Percentiles rank a stretch among this genome's conserved stretches.
Evolutionary conservation across 2,888 invertebrate genomes (phyloP).

Genomic region (Ecliptopera silaceata): DNA sequence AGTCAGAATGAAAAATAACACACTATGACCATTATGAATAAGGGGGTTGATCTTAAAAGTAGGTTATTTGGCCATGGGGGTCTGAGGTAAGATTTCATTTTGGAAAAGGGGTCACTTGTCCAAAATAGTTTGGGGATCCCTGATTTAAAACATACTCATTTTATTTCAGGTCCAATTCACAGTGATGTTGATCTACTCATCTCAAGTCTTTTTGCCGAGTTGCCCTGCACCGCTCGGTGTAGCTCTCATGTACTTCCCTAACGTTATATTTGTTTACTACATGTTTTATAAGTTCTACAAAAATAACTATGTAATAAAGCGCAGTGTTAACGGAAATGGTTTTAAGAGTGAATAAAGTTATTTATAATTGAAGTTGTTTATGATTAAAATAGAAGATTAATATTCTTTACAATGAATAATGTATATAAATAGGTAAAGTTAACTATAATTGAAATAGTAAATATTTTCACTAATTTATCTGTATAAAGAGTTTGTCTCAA

Average conservation of each 20-base stretch:
- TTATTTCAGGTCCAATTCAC: slow-evolving; percentile 85
- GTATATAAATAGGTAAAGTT: neutral
- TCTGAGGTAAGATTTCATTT: no score
- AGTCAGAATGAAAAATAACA: no score
- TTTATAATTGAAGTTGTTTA: neutral
- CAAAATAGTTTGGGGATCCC: no score
- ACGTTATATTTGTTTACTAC: slow-evolving; percentile 85
- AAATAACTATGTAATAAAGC: slow-evolving; percentile 72
- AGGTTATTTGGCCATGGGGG: no score
- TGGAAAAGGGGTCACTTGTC: no score
- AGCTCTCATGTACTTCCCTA: slow-evolving; percentile 82
- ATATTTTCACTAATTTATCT: no score
- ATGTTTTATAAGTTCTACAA: slow-evolving; percentile 88
- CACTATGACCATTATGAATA: no score
- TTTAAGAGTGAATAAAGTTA: slow-evolving; percentile 29
- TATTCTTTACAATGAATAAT: no score
- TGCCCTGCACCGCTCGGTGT: slow-evolving; percentile 82
- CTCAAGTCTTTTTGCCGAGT: slow-evolving; percentile 78
- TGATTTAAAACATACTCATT: no score
- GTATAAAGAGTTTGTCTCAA: no score
- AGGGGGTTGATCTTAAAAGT: no score
- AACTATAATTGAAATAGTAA: no score
- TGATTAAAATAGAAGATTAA: neutral
- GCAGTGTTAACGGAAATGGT: slow-evolving; percentile 25
- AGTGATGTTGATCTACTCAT: slow-evolving; percentile 83